Conservation (phyloP, 2,888 invertebrate genomes). For the Drosophila maculinotata region DNA sequence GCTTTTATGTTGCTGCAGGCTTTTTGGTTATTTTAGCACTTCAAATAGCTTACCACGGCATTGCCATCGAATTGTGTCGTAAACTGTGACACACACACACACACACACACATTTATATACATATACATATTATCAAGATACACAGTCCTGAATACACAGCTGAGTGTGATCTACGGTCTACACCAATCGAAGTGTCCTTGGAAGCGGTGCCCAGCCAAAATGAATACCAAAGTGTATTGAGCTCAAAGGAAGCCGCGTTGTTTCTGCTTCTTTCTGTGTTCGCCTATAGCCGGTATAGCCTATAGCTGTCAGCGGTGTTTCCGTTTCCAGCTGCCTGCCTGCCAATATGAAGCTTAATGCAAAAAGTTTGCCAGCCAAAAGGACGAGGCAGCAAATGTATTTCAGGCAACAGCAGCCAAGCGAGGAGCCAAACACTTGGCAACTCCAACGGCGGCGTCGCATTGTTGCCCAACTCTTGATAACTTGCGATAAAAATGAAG, state of each 20-base stretch:
- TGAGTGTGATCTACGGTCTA: slow-evolving; percentile 18
- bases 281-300: neutral
- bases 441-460: slow-evolving; percentile 18
- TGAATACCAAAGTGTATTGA: slow-evolving; percentile 45
- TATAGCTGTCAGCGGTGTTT: slow-evolving; percentile 37
- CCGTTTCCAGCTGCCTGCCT: slow-evolving; percentile 40
- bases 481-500: slow-evolving; percentile 75
- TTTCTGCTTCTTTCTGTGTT: neutral
- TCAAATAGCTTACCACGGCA: slow-evolving; percentile 33
- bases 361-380: slow-evolving; percentile 50
- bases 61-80: slow-evolving; percentile 26
- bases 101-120: slow-evolving; percentile 3
- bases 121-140: neutral
- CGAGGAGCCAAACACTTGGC: slow-evolving; percentile 16
- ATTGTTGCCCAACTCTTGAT: slow-evolving; percentile 69
- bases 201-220: slow-evolving; percentile 22
- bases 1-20: slow-evolving; percentile 54
- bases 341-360: slow-evolving; percentile 57
- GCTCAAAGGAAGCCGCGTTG: neutral
- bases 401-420: slow-evolving; percentile 7
- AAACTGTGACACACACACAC: slow-evolving; percentile 14
- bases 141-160: neutral
- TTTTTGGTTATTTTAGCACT: slow-evolving; percentile 52
- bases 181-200: slow-evolving; percentile 36
- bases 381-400: neutral